Base-by-base conservation (phyloP, 2,113 vertebrate genomes). In the Scortum barcoo region DNA sequence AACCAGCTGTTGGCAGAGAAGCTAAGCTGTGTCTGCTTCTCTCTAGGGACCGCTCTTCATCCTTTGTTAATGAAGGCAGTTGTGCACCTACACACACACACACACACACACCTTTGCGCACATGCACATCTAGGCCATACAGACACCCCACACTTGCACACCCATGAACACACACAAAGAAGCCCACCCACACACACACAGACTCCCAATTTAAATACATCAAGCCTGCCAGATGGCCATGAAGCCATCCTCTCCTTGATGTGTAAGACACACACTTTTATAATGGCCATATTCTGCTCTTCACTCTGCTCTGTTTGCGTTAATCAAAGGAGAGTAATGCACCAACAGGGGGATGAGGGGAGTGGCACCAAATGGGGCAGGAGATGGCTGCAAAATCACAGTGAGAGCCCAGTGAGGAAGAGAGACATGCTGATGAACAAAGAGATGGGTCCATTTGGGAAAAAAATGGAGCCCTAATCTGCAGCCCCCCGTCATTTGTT, bases 311-410 rank as follows among this genome's bases (percentile, higher is more conserved):
- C n/a, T 36, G 19, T 48, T 20, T 36, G 19, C 2, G 5, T 61
- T 89, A 68, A 92, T 91, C 81, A 90, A 86, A 91, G 76, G 51
- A 78, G 33, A 60, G 38, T 53, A 69, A 33, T 72, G 72, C 72
- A 58, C 46, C 44, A 56, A 24, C 2, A 57, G 42, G 17, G 17
- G 42, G 50, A 54, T 0, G 42, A 58, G 24, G 40, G 38, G 46
- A 82, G 58, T 40, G 76, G 36, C 28, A 30, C n/a, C 71, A 69
- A 89, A 85, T 81, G 57, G 69, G 46, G 54, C 30, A 51, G 36
- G 51, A 76, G 53, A 73, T 60, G 72, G 62, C 73, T 51, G 42
- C n/a, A 67, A 61, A 89, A 86, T 78, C 61, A 76, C 80, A 70
- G 78, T 13, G 14, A 65, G 81, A 61, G 24, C 8, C 10, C 69